phyloP scores from a whole-genome alignment of 2,888 invertebrate genomes.

The Ernsta delagoae region DNA sequence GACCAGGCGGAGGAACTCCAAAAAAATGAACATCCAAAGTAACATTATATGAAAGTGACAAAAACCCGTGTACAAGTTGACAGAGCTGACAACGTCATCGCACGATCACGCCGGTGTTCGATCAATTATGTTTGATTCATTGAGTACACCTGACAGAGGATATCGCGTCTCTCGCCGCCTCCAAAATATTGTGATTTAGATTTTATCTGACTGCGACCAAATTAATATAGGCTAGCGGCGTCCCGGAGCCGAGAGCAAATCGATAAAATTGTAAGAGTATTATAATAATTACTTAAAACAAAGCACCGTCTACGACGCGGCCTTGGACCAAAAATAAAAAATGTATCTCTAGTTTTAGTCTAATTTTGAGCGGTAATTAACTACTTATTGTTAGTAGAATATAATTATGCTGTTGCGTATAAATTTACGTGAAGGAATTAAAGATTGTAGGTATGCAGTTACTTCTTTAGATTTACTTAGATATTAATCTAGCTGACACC shows the following conservation, averaged over 20 bases:
- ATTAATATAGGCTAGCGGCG: slow-evolving; percentile 48
- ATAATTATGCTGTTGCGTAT: no score
- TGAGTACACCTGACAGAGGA: slow-evolving; percentile 62
- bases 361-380: no score
- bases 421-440: no score
- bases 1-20: slow-evolving; percentile 42
- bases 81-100: slow-evolving; percentile 56
- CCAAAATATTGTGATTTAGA: slow-evolving; percentile 81
- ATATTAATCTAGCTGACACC: no score
- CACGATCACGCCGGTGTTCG: slow-evolving; percentile 53
- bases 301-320: no score
- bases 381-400: no score
- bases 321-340: no score
- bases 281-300: no score
- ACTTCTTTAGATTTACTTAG: no score
- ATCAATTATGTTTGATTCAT: slow-evolving; percentile 82
- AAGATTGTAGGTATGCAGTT: no score
- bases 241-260: slow-evolving; percentile 32
- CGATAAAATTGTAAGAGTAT: slow-evolving; percentile 34
- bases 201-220: slow-evolving; percentile 63
- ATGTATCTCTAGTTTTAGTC: no score
- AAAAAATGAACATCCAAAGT: slow-evolving; percentile 42
- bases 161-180: slow-evolving; percentile 59
- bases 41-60: slow-evolving; percentile 60
- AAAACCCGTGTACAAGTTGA: slow-evolving; percentile 68